Percentiles rank a stretch among this genome's conserved stretches.
Conservation (phyloP, 1,140 invertebrate genomes). For the Bombus confusus region DNA sequence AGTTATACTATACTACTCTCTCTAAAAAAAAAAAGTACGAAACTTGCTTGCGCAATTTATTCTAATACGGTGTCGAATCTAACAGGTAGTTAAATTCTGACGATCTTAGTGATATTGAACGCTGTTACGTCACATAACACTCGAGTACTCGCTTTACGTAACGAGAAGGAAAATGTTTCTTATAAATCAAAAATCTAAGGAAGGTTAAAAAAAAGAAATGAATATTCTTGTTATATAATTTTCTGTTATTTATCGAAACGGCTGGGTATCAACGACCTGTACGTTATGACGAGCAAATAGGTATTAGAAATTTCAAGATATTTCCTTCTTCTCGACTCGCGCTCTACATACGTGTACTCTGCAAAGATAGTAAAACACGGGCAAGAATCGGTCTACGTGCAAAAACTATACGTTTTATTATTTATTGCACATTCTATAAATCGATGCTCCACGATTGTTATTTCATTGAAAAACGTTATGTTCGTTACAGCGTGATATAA, state of each 20-base stretch:
- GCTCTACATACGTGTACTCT: no score
- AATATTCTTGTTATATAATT: neutral
- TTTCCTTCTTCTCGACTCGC: neutral
- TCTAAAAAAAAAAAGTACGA: no score
- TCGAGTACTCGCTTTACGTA: neutral
- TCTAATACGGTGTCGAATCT: neutral
- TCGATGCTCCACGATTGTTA: no score
- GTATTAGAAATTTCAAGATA: neutral
- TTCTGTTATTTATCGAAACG: neutral
- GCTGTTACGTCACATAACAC: neutral
- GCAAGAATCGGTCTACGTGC: neutral
- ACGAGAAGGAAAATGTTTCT: no score
- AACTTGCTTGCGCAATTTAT: neutral
- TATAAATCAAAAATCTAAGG: neutral
- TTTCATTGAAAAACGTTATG: neutral
- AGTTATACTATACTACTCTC: no score
- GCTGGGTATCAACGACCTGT: neutral
- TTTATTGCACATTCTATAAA: no score
- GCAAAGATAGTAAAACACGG: neutral
- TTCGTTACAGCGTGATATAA: no score
- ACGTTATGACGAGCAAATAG: neutral
- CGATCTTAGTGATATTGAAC: neutral
- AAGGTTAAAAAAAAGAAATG: neutral
- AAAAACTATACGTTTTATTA: neutral
- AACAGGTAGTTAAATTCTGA: neutral